Conservation (phyloP, 2,888 invertebrate genomes). For the Hydrotaea diabolus region DNA sequence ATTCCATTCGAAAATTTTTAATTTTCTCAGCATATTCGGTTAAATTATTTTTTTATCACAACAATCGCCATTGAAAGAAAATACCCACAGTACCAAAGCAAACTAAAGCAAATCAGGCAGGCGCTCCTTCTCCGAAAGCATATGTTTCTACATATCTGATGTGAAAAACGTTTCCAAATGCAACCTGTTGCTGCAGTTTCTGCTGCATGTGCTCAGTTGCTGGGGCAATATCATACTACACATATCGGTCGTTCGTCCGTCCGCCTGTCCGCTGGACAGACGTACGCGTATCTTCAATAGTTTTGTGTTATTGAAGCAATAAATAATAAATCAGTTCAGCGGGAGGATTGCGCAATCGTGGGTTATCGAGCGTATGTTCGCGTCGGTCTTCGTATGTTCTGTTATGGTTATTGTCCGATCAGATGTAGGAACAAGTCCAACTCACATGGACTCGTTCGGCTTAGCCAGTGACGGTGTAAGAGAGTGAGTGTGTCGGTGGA, state of each 20-base stretch:
- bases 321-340: conserved; percentile 79
- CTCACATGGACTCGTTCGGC: neutral
- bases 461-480: no score
- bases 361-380: conserved; percentile 9
- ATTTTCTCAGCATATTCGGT: neutral
- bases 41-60: neutral
- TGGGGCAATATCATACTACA: no score
- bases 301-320: conserved; percentile 65
- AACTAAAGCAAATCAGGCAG: neutral
- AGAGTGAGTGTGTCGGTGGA: neutral
- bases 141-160: neutral
- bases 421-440: conserved; percentile 41
- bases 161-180: neutral
- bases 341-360: conserved; percentile 78
- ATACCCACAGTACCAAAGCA: neutral
- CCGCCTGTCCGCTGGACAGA: no score
- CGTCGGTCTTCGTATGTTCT: neutral
- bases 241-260: no score
- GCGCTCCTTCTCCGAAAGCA: neutral
- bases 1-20: neutral
- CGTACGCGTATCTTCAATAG: conserved; percentile 12
- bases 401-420: conserved; percentile 54
- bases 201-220: neutral
- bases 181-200: conserved; percentile 12
- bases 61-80: neutral